Base-by-base conservation (phyloP, 2,888 invertebrate genomes). In the Pheosia tremula region DNA sequence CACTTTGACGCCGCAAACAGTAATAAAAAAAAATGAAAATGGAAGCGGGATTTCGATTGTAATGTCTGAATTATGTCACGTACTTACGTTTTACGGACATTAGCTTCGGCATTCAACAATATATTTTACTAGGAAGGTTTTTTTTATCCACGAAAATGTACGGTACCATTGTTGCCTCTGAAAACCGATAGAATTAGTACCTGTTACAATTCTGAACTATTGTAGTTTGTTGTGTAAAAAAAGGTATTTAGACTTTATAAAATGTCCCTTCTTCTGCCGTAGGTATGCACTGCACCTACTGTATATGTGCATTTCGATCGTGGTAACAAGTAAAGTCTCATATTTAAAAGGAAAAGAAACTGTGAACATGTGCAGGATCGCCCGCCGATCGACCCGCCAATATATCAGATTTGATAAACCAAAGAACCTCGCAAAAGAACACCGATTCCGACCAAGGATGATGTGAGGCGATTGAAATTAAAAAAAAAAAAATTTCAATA, bases 31-130 rank as follows among this genome's bases (percentile, higher is more conserved):
- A 52, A 52, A 10, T 38, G 9, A 53, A 53, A 53, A 53, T 24
- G 37, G 3, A 37, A 53, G 50, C 50, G 50, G 37, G 53, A 53
- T 8, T 53, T 53, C 11, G 2, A 53, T 11, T 8, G 37, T 50
- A 53, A 37, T 11, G 53, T 53, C 11, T 53, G 37, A 37, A 53
- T 53, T 37, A 38, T 53, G 53, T 53, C 53, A 53, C 53, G 53
- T 53, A 38, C 38, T 38, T 24, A 24, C 24, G 24, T 11, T 53
- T 53, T 11, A 53, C 53, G 53, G 53, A 11, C 38, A 37, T 53
- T 53, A 53, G 11, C 53, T 53, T 53, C 53, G 37, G 53, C 10
- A 37, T 38, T 38, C 37, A 53, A 53, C 53, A 53, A 37, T 53
- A 37, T 53, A 37, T 53, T 13, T 50, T 37, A 53, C 53, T 37